Conservation (phyloP, 1,140 invertebrate genomes). For the Harpegnathos saltator region DNA sequence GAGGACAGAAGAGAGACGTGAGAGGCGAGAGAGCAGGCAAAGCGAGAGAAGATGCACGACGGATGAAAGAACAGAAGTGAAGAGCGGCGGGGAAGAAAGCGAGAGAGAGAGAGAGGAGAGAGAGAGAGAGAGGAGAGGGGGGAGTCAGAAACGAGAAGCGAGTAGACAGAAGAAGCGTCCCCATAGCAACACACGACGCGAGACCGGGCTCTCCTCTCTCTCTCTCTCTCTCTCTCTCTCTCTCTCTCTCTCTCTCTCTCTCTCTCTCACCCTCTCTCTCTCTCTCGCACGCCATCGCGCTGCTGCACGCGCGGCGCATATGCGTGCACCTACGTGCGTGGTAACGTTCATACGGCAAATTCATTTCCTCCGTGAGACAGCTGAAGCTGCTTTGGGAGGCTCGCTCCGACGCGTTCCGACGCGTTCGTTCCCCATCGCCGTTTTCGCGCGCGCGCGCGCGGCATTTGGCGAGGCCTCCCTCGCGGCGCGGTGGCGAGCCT, state of each 20-base stretch:
- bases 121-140: slow-evolving; percentile 11
- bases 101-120: slow-evolving; percentile 19
- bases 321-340: not conserved
- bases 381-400: not conserved
- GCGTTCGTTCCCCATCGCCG: too few species aligned
- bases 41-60: slow-evolving; percentile 46
- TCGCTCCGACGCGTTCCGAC: not conserved
- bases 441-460: not conserved
- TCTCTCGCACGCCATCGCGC: slow-evolving; percentile 24
- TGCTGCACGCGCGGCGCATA: slow-evolving; percentile 4
- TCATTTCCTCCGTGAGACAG: slow-evolving; percentile 25
- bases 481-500: slow-evolving; percentile 28
- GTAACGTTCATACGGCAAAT: slow-evolving; percentile 33
- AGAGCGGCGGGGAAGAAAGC: slow-evolving; percentile 35
- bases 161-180: slow-evolving; percentile 69
- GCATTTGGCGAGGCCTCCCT: not conserved
- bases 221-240: too few species aligned
- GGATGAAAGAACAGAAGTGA: slow-evolving; percentile 41
- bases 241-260: too few species aligned
- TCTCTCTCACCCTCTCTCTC: too few species aligned
- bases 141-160: slow-evolving; percentile 52
- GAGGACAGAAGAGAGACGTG: slow-evolving; percentile 44
- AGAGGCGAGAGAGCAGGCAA: slow-evolving; percentile 29
- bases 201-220: too few species aligned
- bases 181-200: slow-evolving; percentile 78